Percentiles rank a stretch among this genome's conserved stretches.
These are phyloP conservation scores for Cheilosia vulpina DNA, from an alignment of 2,888 invertebrate genomes.

Conservation along the genomic window DNA sequence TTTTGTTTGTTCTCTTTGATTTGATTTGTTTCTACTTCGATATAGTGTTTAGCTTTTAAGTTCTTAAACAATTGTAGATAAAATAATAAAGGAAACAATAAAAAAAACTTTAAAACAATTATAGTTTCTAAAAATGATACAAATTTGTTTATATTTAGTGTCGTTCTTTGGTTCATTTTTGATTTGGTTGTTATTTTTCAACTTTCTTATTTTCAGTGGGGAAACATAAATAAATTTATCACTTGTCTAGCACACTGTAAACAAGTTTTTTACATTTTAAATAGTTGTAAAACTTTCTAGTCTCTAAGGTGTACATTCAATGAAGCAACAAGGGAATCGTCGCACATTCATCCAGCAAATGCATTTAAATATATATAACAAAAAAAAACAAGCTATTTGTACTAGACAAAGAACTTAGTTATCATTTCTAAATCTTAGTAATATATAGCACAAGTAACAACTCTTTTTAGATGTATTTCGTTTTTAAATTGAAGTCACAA, in stretches of 20 bases:
- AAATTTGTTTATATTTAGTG: constrained; percentile 19
- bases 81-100: constrained; percentile 49
- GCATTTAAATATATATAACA: constrained; percentile 68
- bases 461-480: too few relatives aligned
- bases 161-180: background rate
- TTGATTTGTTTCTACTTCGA: constrained; percentile 38
- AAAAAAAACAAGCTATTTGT: constrained; percentile 74
- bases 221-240: background rate
- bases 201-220: constrained; percentile 15
- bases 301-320: constrained; percentile 62
- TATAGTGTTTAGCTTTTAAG: constrained; percentile 67
- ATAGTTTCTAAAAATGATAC: constrained; percentile 72
- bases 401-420: constrained; percentile 7
- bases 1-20: constrained; percentile 31
- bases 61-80: constrained; percentile 64
- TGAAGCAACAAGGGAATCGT: constrained; percentile 55
- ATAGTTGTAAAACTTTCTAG: constrained; percentile 38
- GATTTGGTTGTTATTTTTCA: constrained; percentile 8
- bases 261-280: background rate
- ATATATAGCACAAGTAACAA: constrained; percentile 25
- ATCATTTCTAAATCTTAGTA: constrained; percentile 4
- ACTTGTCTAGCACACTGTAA: constrained; percentile 27
- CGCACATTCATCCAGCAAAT: constrained; percentile 72
- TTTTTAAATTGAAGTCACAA: too few relatives aligned
- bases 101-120: constrained; percentile 55